A percentile compares a stretch with the other conserved stretches of the same genome.
Evolutionary conservation across 2,797 vertebrate genomes (phyloP).

Genomic region (Ciconia nigra): DNA sequence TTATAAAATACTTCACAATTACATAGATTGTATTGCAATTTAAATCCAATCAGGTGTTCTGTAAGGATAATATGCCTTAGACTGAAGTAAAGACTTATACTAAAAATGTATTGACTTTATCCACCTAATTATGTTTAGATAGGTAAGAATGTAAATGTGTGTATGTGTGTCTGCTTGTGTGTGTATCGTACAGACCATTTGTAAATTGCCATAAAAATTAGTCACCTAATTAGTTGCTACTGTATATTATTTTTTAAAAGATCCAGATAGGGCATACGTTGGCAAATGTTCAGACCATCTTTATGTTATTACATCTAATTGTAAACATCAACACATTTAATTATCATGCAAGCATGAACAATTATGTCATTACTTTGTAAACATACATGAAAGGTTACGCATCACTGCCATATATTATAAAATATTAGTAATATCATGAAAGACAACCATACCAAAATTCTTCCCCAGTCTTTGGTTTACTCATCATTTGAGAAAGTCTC

Average conservation of each 20-base stretch:
- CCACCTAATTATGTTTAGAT: conserved; percentile 8
- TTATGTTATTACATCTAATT: conserved; percentile 51
- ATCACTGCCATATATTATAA: conserved; percentile 1
- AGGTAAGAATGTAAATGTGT: neutral
- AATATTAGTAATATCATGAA: conserved; percentile 11
- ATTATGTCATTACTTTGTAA: conserved; percentile 49
- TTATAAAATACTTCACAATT: conserved; percentile 60
- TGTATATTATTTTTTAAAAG: conserved; percentile 27
- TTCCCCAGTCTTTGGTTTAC: neutral
- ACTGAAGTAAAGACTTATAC: conserved; percentile 38
- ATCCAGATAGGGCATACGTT: conserved; percentile 22
- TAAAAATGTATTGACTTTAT: conserved; percentile 12
- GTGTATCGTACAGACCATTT: neutral
- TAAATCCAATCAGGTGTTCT: conserved; percentile 53
- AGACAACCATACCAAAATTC: conserved; percentile 10
- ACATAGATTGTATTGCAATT: conserved; percentile 65
- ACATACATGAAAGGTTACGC: conserved; percentile 51
- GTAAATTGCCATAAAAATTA: neutral
- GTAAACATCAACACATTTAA: conserved; percentile 55
- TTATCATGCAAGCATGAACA: conserved; percentile 53
- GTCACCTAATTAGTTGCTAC: conserved; percentile 25
- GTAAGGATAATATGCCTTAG: conserved; percentile 24
- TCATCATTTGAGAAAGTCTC: neutral
- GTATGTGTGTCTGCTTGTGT: neutral
- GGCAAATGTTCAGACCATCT: conserved; percentile 58